A percentile compares a stretch with the other conserved stretches of the same genome.
Evolutionary conservation across 2,888 invertebrate genomes (phyloP).

Genomic region (Chymomyza caudatula): DNA sequence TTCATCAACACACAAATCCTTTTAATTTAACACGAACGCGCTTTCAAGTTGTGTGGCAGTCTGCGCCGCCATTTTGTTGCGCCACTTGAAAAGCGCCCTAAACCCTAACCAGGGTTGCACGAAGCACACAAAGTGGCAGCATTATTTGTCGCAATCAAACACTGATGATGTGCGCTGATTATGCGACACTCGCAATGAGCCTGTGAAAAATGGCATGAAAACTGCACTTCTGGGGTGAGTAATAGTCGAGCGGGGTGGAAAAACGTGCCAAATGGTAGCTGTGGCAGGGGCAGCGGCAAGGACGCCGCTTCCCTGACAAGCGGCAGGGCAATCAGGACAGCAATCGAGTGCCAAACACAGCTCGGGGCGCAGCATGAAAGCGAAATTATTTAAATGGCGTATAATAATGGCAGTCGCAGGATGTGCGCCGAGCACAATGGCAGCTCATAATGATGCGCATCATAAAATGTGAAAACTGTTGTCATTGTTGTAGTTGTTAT

Average conservation of each 20-base stretch:
- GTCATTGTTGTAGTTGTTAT: conserved; percentile 38
- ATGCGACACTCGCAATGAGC: conserved; percentile 36
- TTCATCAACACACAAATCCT: conserved; percentile 74
- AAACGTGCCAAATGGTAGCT: conserved; percentile 3
- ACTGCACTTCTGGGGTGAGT: neutral
- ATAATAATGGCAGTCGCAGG: conserved; percentile 76
- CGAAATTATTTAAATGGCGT: conserved; percentile 77
- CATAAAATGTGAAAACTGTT: conserved; percentile 74
- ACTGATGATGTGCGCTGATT: conserved; percentile 76
- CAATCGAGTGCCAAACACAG: conserved; percentile 52
- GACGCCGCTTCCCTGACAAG: too few species aligned
- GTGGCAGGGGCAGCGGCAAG: conserved; percentile 2
- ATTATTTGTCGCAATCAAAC: conserved; percentile 77
- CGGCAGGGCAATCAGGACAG: conserved; percentile 37
- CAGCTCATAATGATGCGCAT: conserved; percentile 76
- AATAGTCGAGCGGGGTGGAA: conserved; percentile 31
- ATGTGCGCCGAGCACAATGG: conserved; percentile 49
- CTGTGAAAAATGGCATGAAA: neutral
- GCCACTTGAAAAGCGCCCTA: conserved; percentile 17
- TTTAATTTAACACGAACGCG: conserved; percentile 65
- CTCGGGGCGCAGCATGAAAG: conserved; percentile 59
- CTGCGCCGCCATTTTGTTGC: conserved; percentile 59
- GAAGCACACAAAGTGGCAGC: conserved; percentile 76
- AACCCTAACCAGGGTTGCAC: conserved; percentile 39
- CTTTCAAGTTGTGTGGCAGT: conserved; percentile 34